Evolutionary conservation across 1,140 invertebrate genomes (phyloP), one percentile per base, ranked within the genome.

Genomic region (Rhyacophila brunnea): DNA sequence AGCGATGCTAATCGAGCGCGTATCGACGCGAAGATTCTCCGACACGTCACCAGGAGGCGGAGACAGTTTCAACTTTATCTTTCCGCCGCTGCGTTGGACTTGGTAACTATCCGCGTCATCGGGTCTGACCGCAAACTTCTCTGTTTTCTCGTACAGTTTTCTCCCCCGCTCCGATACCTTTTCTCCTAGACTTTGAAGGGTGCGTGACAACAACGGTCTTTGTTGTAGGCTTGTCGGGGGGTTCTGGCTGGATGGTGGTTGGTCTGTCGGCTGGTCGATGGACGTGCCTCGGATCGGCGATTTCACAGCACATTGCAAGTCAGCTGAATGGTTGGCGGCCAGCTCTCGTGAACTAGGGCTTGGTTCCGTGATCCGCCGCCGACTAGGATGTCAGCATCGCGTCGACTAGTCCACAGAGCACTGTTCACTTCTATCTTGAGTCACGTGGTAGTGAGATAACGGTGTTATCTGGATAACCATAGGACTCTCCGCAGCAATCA

Each of bases 221-320:
- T n/a, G 3, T 5, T n/a, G 3, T 11, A 6, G 23, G 43, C 15
- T 45, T 45, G 45, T 48, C 45, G 19, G 54, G 54, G 45, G 28
- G 42, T 28, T 45, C 43, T 4, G 46, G 35, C 18, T n/a, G 14
- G 45, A 13, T n/a, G 45, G 34, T 28, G 34, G 13, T 17, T 7
- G 35, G 40, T 19, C 44, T 42, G 10, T 11, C 38, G 43, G 10
- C 32, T 45, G 47, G 19, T 18, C 18, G 15, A 17, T 35, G 53
- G 23, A n/a, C 45, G 45, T n/a, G 19, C 13, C 32, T n/a, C 53
- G 28, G 14, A 13, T 53, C 20, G 42, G 10, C 20, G 43, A 28
- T 15, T 23, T 44, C 52, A 17, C 52, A 35, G 28, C 52, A 34
- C 52, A 54, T 54, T 10, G 52, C 52, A 54, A 42, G 20, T 17